These are phyloP conservation scores for Hirtodrosophila cameraria DNA, from an alignment of 2,888 invertebrate genomes.

Conservation along the genomic window DNA sequence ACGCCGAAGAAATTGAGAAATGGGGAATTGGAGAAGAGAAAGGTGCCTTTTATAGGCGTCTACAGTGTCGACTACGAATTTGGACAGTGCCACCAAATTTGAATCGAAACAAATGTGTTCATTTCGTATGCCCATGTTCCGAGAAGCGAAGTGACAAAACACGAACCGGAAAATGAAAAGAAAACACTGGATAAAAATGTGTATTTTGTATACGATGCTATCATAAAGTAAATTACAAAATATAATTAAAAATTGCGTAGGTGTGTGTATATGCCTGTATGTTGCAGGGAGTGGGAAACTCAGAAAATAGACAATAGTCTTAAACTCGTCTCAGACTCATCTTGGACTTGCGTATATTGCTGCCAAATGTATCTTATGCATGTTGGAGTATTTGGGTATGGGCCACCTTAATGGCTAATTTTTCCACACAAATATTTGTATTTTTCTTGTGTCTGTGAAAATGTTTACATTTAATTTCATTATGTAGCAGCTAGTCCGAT, in stretches of 20 bases:
- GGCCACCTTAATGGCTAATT: slow-evolving; percentile 39
- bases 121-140: slow-evolving; percentile 29
- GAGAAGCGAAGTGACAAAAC: slow-evolving; percentile 25
- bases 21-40: slow-evolving; percentile 4
- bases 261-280: background rate
- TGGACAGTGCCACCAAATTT: slow-evolving; percentile 24
- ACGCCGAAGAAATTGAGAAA: too few relatives aligned
- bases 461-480: slow-evolving; percentile 69
- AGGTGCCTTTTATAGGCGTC: slow-evolving; percentile 38
- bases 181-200: slow-evolving; percentile 58
- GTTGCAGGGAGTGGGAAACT: background rate
- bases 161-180: slow-evolving; percentile 55
- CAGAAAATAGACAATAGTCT: background rate
- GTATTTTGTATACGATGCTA: slow-evolving; percentile 19
- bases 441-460: slow-evolving; percentile 32
- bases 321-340: slow-evolving; percentile 3
- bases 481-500: slow-evolving; percentile 12
- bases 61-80: slow-evolving; percentile 5
- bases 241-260: slow-evolving; percentile 58
- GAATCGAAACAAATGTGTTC: slow-evolving; percentile 53
- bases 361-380: slow-evolving; percentile 50
- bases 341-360: slow-evolving; percentile 41
- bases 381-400: slow-evolving; percentile 9
- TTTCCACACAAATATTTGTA: slow-evolving; percentile 67
- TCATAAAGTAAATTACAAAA: slow-evolving; percentile 59